Percentiles rank a stretch among this genome's conserved stretches.
These are phyloP conservation scores for Drosophila differens DNA, from an alignment of 2,888 invertebrate species.

Conservation along the genomic window DNA sequence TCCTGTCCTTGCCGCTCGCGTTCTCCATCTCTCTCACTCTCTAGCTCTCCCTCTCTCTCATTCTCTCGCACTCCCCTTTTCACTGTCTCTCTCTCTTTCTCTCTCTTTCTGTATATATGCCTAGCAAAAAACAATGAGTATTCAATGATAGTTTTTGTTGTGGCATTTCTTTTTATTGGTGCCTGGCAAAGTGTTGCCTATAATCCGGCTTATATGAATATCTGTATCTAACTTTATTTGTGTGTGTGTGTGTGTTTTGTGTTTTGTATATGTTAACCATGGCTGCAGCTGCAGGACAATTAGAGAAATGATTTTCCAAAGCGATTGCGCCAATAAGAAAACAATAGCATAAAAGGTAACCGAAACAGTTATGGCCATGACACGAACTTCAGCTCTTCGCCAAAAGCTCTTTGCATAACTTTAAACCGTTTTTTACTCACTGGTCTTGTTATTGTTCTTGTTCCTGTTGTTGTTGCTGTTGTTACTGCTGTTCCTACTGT, in stretches of 20 bases:
- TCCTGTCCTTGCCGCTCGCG: conserved; percentile 35
- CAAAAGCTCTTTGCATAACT: conserved; percentile 58
- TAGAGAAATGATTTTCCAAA: conserved; percentile 40
- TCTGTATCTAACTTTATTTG: conserved; percentile 7
- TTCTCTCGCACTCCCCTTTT: neutral
- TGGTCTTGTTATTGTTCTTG: conserved; percentile 16
- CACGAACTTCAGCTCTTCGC: conserved; percentile 30
- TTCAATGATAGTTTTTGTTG: conserved; percentile 60
- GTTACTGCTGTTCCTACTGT: conserved; percentile 17
- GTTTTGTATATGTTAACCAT: conserved; percentile 34
- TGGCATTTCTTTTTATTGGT: conserved; percentile 54
- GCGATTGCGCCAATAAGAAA: conserved; percentile 5
- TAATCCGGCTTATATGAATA: conserved; percentile 49
- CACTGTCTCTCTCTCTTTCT: neutral
- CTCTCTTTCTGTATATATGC: neutral
- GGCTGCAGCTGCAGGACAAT: conserved; percentile 48
- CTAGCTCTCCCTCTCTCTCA: neutral
- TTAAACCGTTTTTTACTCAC: conserved; percentile 56
- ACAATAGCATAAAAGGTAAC: conserved; percentile 40
- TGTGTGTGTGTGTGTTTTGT: conserved; percentile 9
- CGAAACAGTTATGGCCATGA: conserved; percentile 51
- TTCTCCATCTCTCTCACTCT: neutral
- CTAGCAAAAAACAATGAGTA: conserved; percentile 61
- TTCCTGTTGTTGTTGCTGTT: conserved; percentile 16
- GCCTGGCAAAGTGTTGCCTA: conserved; percentile 63